Conservation (phyloP, 1,140 invertebrate species). For the Neodiprion pinetum region DNA sequence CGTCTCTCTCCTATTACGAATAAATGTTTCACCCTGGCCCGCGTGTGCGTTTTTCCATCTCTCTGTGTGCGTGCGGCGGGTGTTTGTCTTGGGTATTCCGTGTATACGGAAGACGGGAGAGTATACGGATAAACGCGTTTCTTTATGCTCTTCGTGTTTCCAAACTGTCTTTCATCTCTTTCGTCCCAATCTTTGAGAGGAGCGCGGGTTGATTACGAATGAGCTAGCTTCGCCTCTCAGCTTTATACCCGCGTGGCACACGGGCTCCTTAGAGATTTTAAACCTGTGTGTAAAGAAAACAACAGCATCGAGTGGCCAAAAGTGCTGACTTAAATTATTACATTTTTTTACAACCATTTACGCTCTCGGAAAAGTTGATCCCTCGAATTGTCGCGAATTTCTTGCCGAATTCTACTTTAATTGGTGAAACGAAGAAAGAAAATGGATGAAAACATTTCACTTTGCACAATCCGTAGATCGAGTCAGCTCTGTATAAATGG, state of each 20-base stretch:
- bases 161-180: slow-evolving; percentile 35
- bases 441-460: too few relatives aligned
- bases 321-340: too few relatives aligned
- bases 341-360: too few relatives aligned
- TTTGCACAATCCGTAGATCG: too few relatives aligned
- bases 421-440: too few relatives aligned
- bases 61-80: background rate
- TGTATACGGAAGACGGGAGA: background rate
- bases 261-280: slow-evolving; percentile 10
- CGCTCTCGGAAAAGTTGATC: too few relatives aligned
- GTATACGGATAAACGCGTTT: slow-evolving; percentile 16
- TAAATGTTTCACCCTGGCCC: background rate
- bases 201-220: slow-evolving; percentile 41
- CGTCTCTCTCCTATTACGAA: too few relatives aligned
- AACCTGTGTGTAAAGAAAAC: background rate
- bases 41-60: background rate
- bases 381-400: too few relatives aligned
- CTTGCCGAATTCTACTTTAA: too few relatives aligned
- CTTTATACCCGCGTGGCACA: slow-evolving; percentile 1
- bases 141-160: slow-evolving; percentile 43
- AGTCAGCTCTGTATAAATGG: too few relatives aligned
- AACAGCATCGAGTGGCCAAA: too few relatives aligned
- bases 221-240: slow-evolving; percentile 19
- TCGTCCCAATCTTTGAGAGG: slow-evolving; percentile 24
- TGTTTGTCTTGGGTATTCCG: background rate